Evolutionary conservation across 2,113 vertebrate genomes (phyloP).

Genomic region (Cyanocitta stelleri): DNA sequence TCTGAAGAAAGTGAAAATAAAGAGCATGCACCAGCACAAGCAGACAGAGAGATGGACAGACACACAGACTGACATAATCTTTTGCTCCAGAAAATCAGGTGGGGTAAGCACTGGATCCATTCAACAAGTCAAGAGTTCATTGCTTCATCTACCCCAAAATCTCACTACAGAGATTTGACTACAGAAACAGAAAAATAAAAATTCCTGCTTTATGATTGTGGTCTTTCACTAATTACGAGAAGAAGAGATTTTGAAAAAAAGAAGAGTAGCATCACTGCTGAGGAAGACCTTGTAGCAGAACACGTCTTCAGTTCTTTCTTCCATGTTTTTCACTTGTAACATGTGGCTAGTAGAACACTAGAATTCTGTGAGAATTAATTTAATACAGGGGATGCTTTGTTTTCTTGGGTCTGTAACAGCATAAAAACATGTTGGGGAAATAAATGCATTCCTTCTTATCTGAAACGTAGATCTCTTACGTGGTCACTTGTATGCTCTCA

Average conservation of each 20-base stretch:
- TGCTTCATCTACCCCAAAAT: neutral
- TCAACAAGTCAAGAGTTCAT: neutral
- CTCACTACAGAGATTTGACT: neutral
- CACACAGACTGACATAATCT: neutral
- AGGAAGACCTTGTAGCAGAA: neutral
- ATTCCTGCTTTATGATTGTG: neutral
- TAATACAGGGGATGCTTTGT: neutral
- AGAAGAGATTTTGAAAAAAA: neutral
- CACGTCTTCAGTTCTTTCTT: neutral
- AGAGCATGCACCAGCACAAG: neutral
- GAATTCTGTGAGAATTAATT: neutral
- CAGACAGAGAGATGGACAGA: neutral
- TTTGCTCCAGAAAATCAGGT: neutral
- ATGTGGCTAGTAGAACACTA: neutral
- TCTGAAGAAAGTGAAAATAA: slow-evolving; percentile 9
- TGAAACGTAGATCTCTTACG: neutral
- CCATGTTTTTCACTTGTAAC: neutral
- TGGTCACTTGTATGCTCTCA: slow-evolving; percentile 28
- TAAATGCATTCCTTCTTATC: slow-evolving; percentile 5
- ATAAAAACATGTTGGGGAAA: neutral
- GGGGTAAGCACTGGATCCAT: neutral
- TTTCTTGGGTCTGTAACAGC: neutral
- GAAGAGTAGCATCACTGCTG: neutral
- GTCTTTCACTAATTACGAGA: neutral
- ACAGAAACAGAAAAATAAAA: neutral